A percentile compares a stretch with the other conserved stretches of the same genome.
phyloP scores from a whole-genome alignment of 2,113 vertebrate species.

The Centropristis striata region DNA sequence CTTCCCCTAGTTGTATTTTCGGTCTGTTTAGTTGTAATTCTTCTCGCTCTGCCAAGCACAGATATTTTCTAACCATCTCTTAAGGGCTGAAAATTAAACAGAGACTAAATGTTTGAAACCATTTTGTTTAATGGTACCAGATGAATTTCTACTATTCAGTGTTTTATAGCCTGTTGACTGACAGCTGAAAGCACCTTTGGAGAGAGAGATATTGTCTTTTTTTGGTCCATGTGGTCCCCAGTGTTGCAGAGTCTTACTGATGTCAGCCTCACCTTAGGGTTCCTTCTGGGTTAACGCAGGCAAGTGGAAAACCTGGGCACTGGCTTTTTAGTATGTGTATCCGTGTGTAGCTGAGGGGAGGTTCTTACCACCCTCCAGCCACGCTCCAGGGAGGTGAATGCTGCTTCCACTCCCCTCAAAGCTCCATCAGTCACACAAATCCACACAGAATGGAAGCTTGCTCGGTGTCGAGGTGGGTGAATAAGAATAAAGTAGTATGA shows the following conservation, averaged over 20 bases:
- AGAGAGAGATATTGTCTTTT: not conserved
- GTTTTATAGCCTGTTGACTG: slow-evolving; percentile 6
- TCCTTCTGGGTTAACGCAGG: slow-evolving; percentile 23
- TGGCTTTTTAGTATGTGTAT: slow-evolving; percentile 24
- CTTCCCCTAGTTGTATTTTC: not conserved
- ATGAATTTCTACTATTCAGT: not conserved
- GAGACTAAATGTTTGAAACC: slow-evolving; percentile 13
- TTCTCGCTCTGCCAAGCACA: not conserved
- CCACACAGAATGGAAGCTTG: slow-evolving; percentile 35
- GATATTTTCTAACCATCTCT: not conserved
- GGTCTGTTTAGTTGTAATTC: not conserved
- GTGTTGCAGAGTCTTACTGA: slow-evolving; percentile 19
- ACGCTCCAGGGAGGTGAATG: slow-evolving; percentile 44
- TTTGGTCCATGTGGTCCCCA: not conserved
- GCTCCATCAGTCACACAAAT: slow-evolving; percentile 47
- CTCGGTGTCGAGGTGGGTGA: slow-evolving; percentile 15
- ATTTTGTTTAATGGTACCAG: not conserved
- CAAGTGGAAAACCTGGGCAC: slow-evolving; percentile 21
- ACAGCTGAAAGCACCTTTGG: slow-evolving; percentile 16
- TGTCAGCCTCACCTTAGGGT: slow-evolving; percentile 23
- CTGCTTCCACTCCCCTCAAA: slow-evolving; percentile 44
- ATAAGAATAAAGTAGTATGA: slow-evolving; percentile 22
- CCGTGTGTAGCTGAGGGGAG: slow-evolving; percentile 22
- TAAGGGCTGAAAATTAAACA: slow-evolving; percentile 1
- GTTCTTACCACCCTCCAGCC: slow-evolving; percentile 34